Base-by-base conservation (phyloP, 2,888 invertebrate genomes). In the Dicyrtomina minuta region DNA sequence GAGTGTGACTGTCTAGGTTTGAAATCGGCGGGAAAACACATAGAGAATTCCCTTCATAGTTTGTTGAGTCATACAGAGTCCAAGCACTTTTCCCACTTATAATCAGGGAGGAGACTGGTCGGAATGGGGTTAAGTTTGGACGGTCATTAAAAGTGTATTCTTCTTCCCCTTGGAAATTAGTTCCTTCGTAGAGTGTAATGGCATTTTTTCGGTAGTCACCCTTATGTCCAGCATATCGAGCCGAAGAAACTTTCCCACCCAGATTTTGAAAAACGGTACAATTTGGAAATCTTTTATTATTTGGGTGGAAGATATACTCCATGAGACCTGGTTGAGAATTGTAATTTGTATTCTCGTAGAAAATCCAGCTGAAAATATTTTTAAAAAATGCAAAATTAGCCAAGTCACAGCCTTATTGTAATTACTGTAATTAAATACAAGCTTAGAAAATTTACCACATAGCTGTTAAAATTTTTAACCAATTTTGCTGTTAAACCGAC, bases 81-180 rank as follows among this genome's bases (percentile, higher is more conserved):
- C 75, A 75, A 17, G 68, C n/a, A 12, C 64, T 44, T 0, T 58
- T 27, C 15, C 75, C 75, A 4, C 74, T 73, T 12, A 70, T 26
- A 41, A 70, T 49, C 1, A 70, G n/a, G n/a, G 70, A 70, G 20
- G 44, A 6, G n/a, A 27, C 17, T 46, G 27, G n/a, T 2, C 39
- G 20, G 3, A 70, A 17, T 20, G 53, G 22, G 10, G n/a, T 24
- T 8, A 70, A 15, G 41, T 71, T 65, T 13, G 72, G 66, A 20
- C 68, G 43, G 8, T 72, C 64, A 15, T 17, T 15, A 17, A 33
- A 22, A 15, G 66, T 58, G 24, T 73, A 74, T 49, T 77, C 77
- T 49, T 75, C 77, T 17, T 46, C 27, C 5, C 71, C 75, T 58
- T 77, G 77, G 68, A 77, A 77, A 65, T 69, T 74, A 12, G 72